Evolutionary conservation across 2,113 vertebrate genomes (phyloP), one percentile per base, ranked within the genome.

Genomic region (Stigmatopora argus): DNA sequence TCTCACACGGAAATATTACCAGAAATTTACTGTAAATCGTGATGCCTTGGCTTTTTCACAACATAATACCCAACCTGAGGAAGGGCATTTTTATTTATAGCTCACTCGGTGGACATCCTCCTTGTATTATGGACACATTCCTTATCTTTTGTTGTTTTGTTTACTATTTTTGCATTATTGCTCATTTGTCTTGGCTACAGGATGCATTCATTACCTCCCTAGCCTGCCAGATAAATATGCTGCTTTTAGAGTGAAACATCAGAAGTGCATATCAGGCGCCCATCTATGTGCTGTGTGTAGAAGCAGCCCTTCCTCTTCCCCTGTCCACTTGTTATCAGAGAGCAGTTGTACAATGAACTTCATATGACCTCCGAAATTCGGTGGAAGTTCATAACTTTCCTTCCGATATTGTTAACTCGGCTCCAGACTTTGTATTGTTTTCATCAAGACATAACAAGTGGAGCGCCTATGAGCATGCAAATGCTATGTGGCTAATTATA

Each of bases 401-500:
- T 65, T 57, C 48, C 59, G 1, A 31, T 21, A 46, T 66, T 47
- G 57, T 74, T 79, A 60, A 57, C 68, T 73, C 73, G 70, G 62
- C 77, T 64, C 63, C 7, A 48, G 57, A 65, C 55, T 7, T 73
- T 31, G 4, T 52, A 51, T 18, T 61, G 62, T 47, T 76, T 78
- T 79, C 53, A 66, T 55, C 60, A 69, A 72, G 52, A 71, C 62
- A 73, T 46, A 75, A 78, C 59, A 81, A 52, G 51, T 69, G 64
- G 6, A 34, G 53, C 64, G 64, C 21, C 68, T 41, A 35, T 70
- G 68, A 82, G 67, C 63, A 66, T 78, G 72, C 44, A 63, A 66
- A 70, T 71, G 53, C 64, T 64, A 53, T 60, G 58, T 56, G 46
- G 70, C 77, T 85, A 81, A 86, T 83, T 79, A 81, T 79, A 80